These are phyloP conservation scores for Pseudachorutes palmiensis DNA, from an alignment of 1,140 invertebrate genomes.

Conservation along the genomic window DNA sequence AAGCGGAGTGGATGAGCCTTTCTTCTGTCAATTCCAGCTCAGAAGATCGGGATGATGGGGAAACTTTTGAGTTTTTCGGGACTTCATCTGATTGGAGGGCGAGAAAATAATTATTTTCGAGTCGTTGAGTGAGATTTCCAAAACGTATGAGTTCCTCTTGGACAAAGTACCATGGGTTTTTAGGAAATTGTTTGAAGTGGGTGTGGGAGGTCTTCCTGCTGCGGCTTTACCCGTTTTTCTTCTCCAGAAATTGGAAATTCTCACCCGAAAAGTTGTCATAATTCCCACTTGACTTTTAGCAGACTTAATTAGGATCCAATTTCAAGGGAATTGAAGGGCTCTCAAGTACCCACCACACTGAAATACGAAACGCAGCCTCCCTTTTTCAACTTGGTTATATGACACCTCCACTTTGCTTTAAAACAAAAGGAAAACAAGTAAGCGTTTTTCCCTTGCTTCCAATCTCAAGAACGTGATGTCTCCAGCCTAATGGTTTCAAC, in stretches of 20 bases:
- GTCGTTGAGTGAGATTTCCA: conserved; percentile 7
- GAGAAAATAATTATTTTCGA: conserved; percentile 1
- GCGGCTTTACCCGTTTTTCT: not conserved
- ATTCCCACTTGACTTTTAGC: conserved; percentile 8
- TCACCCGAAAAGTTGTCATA: conserved; percentile 1
- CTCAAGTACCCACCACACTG: not conserved
- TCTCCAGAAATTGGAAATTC: not conserved
- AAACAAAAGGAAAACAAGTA: too few relatives aligned
- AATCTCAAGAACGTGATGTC: not conserved
- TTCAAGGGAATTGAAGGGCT: not conserved
- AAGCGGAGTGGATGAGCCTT: too few relatives aligned
- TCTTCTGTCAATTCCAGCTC: not conserved
- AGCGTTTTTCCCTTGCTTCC: not conserved
- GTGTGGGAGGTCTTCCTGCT: conserved; percentile 1
- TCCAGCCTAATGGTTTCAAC: not conserved
- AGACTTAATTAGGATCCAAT: conserved; percentile 8
- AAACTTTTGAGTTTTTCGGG: not conserved
- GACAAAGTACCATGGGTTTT: not conserved
- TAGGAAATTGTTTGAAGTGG: not conserved
- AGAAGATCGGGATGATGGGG: not conserved
- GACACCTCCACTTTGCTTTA: not conserved
- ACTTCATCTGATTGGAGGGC: not conserved
- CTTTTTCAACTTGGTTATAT: not conserved
- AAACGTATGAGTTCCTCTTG: not conserved
- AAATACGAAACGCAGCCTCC: not conserved